A percentile compares a stretch with the other conserved stretches of the same genome.
Evolutionary conservation across 1,140 invertebrate genomes (phyloP).

Genomic region (Brachionus asplanchnoidis): DNA sequence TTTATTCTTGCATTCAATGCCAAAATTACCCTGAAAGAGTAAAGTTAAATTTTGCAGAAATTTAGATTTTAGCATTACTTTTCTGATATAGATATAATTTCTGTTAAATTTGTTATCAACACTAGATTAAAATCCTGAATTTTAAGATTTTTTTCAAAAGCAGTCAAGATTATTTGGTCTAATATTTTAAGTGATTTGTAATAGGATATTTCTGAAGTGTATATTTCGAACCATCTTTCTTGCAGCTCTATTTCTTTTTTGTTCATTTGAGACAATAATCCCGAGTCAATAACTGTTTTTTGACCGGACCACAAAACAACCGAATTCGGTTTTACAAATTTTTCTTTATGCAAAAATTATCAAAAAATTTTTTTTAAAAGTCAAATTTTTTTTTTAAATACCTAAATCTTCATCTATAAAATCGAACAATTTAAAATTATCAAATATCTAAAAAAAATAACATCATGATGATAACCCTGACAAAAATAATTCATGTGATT

Average conservation of each 20-base stretch:
- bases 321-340: background rate
- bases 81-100: background rate
- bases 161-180: background rate
- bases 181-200: constrained; percentile 7
- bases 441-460: background rate
- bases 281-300: background rate
- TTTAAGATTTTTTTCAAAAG: background rate
- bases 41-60: background rate
- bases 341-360: background rate
- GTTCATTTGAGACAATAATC: background rate
- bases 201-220: constrained; percentile 4
- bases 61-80: background rate
- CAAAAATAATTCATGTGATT: background rate
- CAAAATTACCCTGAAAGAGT: background rate
- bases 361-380: background rate
- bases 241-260: constrained; percentile 13
- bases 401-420: background rate
- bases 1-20: background rate
- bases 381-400: background rate
- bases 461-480: background rate
- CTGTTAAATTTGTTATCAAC: background rate
- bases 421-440: background rate
- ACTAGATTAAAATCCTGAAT: background rate
- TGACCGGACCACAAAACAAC: background rate
- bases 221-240: constrained; percentile 37